A percentile compares a stretch with the other conserved stretches of the same genome.
These are phyloP conservation scores for Mactra quadrangularis DNA, from an alignment of 1,140 invertebrate species.

Conservation along the genomic window DNA sequence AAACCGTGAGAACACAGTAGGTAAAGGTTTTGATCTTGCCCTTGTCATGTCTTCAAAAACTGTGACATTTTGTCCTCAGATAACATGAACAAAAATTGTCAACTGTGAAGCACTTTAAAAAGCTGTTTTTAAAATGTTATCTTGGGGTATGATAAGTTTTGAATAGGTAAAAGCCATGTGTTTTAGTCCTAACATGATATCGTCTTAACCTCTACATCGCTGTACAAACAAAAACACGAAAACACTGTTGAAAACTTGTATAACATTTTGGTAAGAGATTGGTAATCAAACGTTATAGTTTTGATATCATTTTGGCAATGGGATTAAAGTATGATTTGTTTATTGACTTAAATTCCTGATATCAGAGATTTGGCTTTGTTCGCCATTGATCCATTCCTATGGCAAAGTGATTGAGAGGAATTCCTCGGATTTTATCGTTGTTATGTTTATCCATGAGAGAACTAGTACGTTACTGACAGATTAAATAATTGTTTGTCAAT, in stretches of 20 bases:
- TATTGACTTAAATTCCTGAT: constrained; percentile 29
- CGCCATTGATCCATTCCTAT: constrained; percentile 13
- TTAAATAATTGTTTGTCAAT: no score
- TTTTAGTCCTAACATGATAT: background rate
- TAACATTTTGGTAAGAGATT: background rate
- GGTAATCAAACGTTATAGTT: background rate
- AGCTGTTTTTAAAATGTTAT: no score
- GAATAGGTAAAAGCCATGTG: no score
- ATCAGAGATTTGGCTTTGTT: background rate
- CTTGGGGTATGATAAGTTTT: no score
- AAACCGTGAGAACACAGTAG: no score
- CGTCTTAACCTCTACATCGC: constrained; percentile 5
- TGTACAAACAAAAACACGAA: constrained; percentile 29
- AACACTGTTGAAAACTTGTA: constrained; percentile 17
- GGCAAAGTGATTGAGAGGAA: constrained; percentile 1
- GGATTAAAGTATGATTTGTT: constrained; percentile 16
- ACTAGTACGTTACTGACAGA: no score
- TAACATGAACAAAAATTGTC: no score
- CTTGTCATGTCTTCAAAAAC: no score
- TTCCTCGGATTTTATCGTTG: constrained; percentile 14
- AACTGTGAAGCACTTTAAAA: no score
- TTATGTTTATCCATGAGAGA: no score
- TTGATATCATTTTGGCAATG: constrained; percentile 5
- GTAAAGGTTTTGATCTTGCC: no score
- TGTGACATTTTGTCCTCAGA: no score